Percentiles rank a stretch among this genome's conserved stretches.
These are phyloP conservation scores for Hyperopisus bebe DNA, from an alignment of 2,113 vertebrate species.

Conservation along the genomic window DNA sequence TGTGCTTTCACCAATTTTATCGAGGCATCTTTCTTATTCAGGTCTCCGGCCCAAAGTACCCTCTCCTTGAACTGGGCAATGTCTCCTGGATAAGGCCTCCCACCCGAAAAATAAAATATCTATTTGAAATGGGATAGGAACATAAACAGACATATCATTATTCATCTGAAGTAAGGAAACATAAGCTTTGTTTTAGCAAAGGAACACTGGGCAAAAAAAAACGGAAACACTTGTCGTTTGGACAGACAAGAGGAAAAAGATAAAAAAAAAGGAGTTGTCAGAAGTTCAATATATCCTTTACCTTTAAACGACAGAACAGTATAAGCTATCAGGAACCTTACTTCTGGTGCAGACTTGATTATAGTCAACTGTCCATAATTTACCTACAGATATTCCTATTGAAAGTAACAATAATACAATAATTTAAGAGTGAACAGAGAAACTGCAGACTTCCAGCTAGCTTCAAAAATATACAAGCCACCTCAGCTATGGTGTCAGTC, in stretches of 20 bases:
- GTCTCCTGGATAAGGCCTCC: conserved; percentile 59
- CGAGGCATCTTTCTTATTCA: conserved; percentile 85
- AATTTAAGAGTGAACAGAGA: neutral
- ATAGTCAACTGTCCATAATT: neutral
- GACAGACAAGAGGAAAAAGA: neutral
- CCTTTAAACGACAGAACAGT: neutral
- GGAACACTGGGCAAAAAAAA: neutral
- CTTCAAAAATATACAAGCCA: neutral
- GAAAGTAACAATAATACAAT: neutral
- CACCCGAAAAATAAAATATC: conserved; percentile 75
- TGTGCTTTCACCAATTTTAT: conserved; percentile 76
- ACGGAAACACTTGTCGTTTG: neutral
- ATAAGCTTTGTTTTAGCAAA: neutral
- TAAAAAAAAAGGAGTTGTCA: neutral
- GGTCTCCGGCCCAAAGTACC: conserved; percentile 77
- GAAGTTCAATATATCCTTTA: neutral
- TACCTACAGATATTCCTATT: neutral
- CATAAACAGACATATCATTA: neutral
- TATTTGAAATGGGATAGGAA: conserved; percentile 37
- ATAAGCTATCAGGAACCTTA: neutral
- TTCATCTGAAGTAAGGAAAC: neutral
- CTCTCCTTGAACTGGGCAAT: conserved; percentile 67
- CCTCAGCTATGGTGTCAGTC: neutral
- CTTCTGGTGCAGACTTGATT: neutral
- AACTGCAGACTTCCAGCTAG: neutral